Evolutionary conservation across 2,113 vertebrate genomes (phyloP).

Genomic region (Indicator maculatus): DNA sequence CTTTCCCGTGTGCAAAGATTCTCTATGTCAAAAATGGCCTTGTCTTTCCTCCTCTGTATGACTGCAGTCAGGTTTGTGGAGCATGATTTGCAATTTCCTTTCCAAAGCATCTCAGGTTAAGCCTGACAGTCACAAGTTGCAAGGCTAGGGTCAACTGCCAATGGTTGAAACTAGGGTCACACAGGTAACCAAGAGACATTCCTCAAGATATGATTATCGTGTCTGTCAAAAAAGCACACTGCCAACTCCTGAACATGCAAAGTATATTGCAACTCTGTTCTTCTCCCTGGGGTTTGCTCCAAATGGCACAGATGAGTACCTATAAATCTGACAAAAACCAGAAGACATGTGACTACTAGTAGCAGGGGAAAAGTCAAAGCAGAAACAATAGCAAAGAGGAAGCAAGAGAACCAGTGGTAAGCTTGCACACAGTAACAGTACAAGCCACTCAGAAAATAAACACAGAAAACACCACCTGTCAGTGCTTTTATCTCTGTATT

Average conservation of each 20-base stretch:
- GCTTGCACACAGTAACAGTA: not conserved
- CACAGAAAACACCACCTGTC: not conserved
- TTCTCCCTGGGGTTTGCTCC: not conserved
- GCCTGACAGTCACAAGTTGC: not conserved
- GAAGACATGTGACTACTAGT: not conserved
- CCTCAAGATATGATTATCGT: too few relatives aligned
- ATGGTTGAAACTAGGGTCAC: not conserved
- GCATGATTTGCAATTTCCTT: not conserved
- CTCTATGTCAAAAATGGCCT: not conserved
- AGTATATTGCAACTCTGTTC: not conserved
- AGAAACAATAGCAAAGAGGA: not conserved
- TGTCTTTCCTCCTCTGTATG: not conserved
- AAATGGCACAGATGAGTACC: not conserved
- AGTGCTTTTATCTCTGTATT: not conserved
- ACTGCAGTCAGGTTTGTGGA: not conserved
- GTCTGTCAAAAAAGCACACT: not conserved
- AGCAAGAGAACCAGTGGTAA: not conserved
- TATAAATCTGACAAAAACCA: not conserved
- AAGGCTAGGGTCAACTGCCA: not conserved
- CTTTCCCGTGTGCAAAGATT: accelerated
- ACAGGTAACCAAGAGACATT: not conserved
- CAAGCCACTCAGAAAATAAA: not conserved
- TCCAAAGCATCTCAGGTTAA: not conserved
- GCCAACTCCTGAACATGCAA: not conserved
- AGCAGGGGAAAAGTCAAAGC: not conserved